Evolutionary conservation across 1,140 invertebrate species (phyloP), one percentile per base, ranked within the genome.

Genomic region (Coenobita brevimanus): DNA sequence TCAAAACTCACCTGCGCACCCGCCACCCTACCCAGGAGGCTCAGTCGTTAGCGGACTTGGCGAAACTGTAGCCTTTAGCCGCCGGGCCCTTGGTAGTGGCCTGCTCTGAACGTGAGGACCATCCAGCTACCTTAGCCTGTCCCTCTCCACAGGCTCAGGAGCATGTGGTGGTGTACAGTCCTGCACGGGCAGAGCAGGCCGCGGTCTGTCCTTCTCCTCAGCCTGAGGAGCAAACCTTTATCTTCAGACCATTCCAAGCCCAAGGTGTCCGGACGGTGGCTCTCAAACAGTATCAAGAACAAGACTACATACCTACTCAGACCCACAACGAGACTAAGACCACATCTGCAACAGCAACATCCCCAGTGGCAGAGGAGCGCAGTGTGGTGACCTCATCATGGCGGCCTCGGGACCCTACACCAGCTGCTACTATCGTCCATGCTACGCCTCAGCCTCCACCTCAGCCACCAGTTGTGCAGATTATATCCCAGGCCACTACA

Each of bases 21-120:
- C 89, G 89, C 27, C 89, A 90, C 62, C 89, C 89, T 2, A 90
- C 87, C 82, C 89, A 90, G 71, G 89, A 90, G 67, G 85, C 85
- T 69, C 75, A 86, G 41, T 67, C 84, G n/a, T 54, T 86, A 46
- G 84, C 75, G 24, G 84, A 86, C n/a, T 33, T 86, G 75, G 75
- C 84, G 17, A 86, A 86, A 79, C 84, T 86, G 84, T 86, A 86
- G 84, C 84, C 84, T 57, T 67, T 79, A 64, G 84, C 84, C 36
- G 8, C 84, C 84, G 84, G 84, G 67, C 75, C 84, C 84, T 86
- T 86, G 84, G 81, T 83, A n/a, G 84, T 86, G 24, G 76, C 75
- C 62, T 86, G 84, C 67, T 86, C 84, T 69, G 84, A 79, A 15
- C 75, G 30, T 8, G 76, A 86, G 27, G 84, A 86, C 60, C 75